Evolutionary conservation across 2,797 vertebrate species (phyloP).

Genomic region (Valencia hispanica): DNA sequence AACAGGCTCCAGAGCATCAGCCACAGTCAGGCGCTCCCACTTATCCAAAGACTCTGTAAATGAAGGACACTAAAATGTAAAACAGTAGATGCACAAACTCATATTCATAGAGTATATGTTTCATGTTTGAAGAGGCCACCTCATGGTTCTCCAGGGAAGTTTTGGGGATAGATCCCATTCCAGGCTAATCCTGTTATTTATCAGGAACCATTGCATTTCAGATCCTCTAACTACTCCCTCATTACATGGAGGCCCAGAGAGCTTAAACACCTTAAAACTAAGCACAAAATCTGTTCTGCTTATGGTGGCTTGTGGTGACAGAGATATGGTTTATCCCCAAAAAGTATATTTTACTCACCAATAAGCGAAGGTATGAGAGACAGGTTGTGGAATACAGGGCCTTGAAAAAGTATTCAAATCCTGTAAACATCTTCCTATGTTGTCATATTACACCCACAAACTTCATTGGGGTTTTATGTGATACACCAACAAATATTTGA

Average conservation of each 20-base stretch:
- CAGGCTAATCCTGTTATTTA: constrained; percentile 65
- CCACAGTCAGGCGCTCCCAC: constrained; percentile 97
- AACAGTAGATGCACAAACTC: neutral
- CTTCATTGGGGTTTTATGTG: neutral
- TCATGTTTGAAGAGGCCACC: constrained; percentile 9
- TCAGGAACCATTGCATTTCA: constrained; percentile 42
- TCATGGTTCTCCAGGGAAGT: constrained; percentile 26
- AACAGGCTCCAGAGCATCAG: constrained; percentile 94
- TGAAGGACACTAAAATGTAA: constrained; percentile 3
- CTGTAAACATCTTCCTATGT: neutral
- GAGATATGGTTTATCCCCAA: constrained; percentile 15
- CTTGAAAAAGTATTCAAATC: neutral
- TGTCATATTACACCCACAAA: neutral
- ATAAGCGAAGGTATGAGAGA: neutral
- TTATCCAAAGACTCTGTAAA: constrained; percentile 94
- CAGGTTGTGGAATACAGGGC: neutral
- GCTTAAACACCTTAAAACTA: constrained; percentile 45
- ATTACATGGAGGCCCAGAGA: constrained; percentile 17
- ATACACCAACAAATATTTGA: neutral
- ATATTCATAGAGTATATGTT: neutral
- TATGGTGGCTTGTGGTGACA: constrained; percentile 35
- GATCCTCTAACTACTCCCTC: constrained; percentile 27
- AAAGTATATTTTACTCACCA: neutral
- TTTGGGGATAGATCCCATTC: constrained; percentile 42
- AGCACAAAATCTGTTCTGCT: constrained; percentile 23